A percentile compares a stretch with the other conserved stretches of the same genome.
Evolutionary conservation across 2,113 vertebrate genomes (phyloP).

Genomic region (Cyprinodon tularosa): DNA sequence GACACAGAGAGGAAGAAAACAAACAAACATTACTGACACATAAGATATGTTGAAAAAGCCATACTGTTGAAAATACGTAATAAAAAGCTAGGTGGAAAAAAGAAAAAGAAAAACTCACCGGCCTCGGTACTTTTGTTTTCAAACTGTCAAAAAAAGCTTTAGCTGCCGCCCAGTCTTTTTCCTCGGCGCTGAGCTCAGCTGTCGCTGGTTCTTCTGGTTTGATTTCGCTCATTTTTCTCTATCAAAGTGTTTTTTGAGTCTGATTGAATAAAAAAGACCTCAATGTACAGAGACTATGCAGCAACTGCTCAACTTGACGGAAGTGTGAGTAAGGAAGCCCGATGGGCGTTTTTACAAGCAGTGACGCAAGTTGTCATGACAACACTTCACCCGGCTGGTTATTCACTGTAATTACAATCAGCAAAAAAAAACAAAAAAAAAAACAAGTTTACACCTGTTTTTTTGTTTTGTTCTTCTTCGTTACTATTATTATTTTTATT

Average conservation of each 20-base stretch:
- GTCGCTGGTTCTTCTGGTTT: background rate
- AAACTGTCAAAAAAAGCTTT: slow-evolving; percentile 83
- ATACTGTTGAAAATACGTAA: background rate
- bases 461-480: too few species aligned
- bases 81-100: background rate
- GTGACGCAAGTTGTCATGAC: slow-evolving; percentile 27
- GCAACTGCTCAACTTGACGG: slow-evolving; percentile 43
- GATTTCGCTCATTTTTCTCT: slow-evolving; percentile 68
- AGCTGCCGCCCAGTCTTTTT: slow-evolving; percentile 79
- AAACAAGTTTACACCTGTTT: too few species aligned
- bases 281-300: fast-evolving
- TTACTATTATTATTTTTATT: too few species aligned
- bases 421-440: too few species aligned
- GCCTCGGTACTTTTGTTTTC: slow-evolving; percentile 79
- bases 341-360: slow-evolving; percentile 22
- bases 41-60: background rate
- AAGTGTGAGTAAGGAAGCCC: slow-evolving; percentile 4
- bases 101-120: slow-evolving; percentile 73
- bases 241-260: too few species aligned
- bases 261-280: background rate
- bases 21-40: background rate
- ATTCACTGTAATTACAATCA: background rate
- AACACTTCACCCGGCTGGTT: background rate
- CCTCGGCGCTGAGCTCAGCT: slow-evolving; percentile 35
- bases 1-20: background rate